phyloP scores from a whole-genome alignment of 1,140 invertebrate species.

The Aricia agestis region DNA sequence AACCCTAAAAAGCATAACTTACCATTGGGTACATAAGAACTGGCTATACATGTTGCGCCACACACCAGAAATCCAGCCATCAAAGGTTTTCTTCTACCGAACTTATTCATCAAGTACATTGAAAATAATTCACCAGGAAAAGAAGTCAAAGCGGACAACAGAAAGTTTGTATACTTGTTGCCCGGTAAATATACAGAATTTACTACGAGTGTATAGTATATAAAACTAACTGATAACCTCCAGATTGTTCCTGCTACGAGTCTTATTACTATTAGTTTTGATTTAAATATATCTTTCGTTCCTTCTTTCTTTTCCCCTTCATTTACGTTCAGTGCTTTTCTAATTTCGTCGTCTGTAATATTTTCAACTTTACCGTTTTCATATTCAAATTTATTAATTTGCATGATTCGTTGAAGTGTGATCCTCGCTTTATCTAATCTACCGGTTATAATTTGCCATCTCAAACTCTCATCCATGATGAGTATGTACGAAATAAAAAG shows the following conservation, averaged over 20 bases:
- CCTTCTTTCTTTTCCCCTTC: constrained; percentile 50
- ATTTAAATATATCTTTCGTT: constrained; percentile 47
- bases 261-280: constrained; percentile 53
- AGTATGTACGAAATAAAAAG: constrained; percentile 42
- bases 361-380: constrained; percentile 41
- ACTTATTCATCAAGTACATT: constrained; percentile 77
- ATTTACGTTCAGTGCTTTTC: constrained; percentile 47
- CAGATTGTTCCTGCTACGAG: constrained; percentile 74
- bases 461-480: constrained; percentile 51
- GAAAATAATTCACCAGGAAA: constrained; percentile 82
- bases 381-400: constrained; percentile 48
- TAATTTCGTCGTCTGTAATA: constrained; percentile 43
- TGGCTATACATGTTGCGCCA: too few species aligned
- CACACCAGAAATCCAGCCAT: too few species aligned
- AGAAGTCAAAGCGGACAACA: constrained; percentile 80
- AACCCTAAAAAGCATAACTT: too few species aligned
- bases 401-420: constrained; percentile 43
- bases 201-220: constrained; percentile 87
- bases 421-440: constrained; percentile 45
- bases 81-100: constrained; percentile 71
- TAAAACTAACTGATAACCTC: constrained; percentile 82
- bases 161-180: constrained; percentile 82
- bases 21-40: too few species aligned
- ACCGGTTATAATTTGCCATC: constrained; percentile 59
- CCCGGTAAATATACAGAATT: constrained; percentile 85